These are phyloP conservation scores for Cheilosia impressa DNA, from an alignment of 2,888 invertebrate genomes.

Conservation along the genomic window DNA sequence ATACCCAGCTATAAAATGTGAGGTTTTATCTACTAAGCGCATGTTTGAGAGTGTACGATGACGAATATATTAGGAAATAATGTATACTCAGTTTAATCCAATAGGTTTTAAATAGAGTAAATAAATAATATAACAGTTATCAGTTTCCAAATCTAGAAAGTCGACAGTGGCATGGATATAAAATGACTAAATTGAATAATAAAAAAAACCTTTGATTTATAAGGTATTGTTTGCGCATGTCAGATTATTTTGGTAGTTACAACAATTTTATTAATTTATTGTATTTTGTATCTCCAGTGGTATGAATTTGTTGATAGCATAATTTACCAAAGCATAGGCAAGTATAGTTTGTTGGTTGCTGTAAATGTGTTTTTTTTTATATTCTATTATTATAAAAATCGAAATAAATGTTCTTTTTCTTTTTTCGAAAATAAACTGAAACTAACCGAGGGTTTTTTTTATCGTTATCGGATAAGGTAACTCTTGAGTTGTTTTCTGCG, in stretches of 20 bases:
- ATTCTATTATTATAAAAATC: background rate
- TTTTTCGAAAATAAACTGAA: constrained; percentile 11
- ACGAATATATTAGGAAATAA: constrained; percentile 37
- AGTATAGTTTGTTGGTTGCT: background rate
- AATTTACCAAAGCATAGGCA: constrained; percentile 2
- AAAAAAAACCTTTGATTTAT: background rate
- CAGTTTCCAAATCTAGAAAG: constrained; percentile 18
- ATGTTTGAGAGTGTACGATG: constrained; percentile 15
- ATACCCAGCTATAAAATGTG: constrained; percentile 16
- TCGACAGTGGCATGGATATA: background rate
- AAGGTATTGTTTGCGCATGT: background rate
- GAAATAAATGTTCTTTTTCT: constrained; percentile 48
- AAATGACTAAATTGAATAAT: background rate
- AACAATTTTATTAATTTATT: constrained; percentile 4
- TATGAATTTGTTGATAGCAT: constrained; percentile 11
- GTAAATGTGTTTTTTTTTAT: constrained; percentile 6
- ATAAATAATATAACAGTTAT: constrained; percentile 36
- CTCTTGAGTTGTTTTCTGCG: background rate
- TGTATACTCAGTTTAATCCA: constrained; percentile 37
- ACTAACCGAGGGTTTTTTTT: background rate
- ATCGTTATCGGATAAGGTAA: background rate
- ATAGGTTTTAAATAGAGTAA: constrained; percentile 15
- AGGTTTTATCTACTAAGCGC: constrained; percentile 28
- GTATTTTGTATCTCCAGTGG: background rate
- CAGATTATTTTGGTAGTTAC: constrained; percentile 4